Base-by-base conservation (phyloP, 2,888 invertebrate species). In the Xestia ashworthii region DNA sequence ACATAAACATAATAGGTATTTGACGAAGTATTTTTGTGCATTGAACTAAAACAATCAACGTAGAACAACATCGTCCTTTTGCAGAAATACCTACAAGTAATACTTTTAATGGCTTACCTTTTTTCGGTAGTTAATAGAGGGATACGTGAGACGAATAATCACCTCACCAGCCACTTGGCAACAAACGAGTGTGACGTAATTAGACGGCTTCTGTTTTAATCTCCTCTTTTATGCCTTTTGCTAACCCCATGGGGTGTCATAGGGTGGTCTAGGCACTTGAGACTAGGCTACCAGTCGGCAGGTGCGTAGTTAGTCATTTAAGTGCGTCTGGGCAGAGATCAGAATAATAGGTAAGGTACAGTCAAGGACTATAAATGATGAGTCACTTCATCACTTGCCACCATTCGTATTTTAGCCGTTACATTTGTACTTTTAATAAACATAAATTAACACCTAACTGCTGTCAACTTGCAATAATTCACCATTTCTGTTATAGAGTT, bases 281-380 rank as follows among this genome's bases (percentile, higher is more conserved):
- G 78, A 71, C 58, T 22, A 53, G 48, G 41, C 14, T 19, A 38
- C 62, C n/a, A 19, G 44, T 64, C 38, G n/a, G 48, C 68, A 66
- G 67, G 80, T 68, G 69, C 58, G 53, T 46, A 53, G 48, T 71
- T 19, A 68, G 71, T 65, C 71, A 74, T 80, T 74, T 71, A 74
- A 69, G 53, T 71, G 19, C 50, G 62, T 68, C 67, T 71, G 67
- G 60, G 48, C 22, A 16, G 60, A 32, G 16, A 32, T 16, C 8
- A 0, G 60, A 16, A 60, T 25, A 5, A n/a, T n/a, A n/a, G n/a
- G n/a, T n/a, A n/a, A n/a, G n/a, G n/a, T n/a, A n/a, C n/a, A n/a
- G n/a, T n/a, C n/a, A n/a, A n/a, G n/a, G n/a, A n/a, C n/a, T n/a
- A n/a, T n/a, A n/a, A n/a, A n/a, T n/a, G n/a, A n/a, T n/a, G n/a